Percentiles rank a stretch among this genome's conserved stretches.
These are phyloP conservation scores for Lordiphosa andalusiaca DNA, from an alignment of 2,888 invertebrate genomes.

Conservation along the genomic window DNA sequence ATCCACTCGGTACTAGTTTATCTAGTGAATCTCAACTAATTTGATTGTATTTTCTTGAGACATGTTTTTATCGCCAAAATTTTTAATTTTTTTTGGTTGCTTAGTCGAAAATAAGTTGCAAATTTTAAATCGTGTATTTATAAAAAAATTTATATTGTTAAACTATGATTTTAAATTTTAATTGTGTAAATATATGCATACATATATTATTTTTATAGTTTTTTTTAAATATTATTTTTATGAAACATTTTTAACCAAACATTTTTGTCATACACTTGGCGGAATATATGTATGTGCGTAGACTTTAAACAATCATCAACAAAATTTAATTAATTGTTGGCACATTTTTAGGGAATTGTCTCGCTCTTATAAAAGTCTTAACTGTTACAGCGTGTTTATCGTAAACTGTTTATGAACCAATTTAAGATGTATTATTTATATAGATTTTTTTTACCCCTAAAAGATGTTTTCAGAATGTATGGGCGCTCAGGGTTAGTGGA, in stretches of 20 bases:
- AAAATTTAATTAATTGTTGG: conserved; percentile 5
- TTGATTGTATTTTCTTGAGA: conserved; percentile 29
- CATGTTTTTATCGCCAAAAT: conserved; percentile 39
- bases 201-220: conserved; percentile 9
- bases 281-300: conserved; percentile 18
- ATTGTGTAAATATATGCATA: conserved; percentile 55
- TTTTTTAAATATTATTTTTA: too few relatives aligned
- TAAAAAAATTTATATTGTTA: conserved; percentile 45
- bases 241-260: too few relatives aligned
- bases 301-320: conserved; percentile 17
- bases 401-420: too few relatives aligned
- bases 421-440: too few relatives aligned
- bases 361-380: too few relatives aligned
- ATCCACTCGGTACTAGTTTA: conserved; percentile 20
- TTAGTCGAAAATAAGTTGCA: conserved; percentile 21
- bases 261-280: conserved; percentile 21
- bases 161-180: conserved; percentile 42
- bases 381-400: too few relatives aligned
- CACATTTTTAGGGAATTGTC: too few relatives aligned
- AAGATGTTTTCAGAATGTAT: too few relatives aligned
- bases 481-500: too few relatives aligned
- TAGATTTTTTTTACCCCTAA: too few relatives aligned
- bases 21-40: conserved; percentile 55
- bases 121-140: conserved; percentile 11
- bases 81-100: conserved; percentile 4